Evolutionary conservation across 2,888 invertebrate species (phyloP), one percentile per base, ranked within the genome.

Genomic region (Philonicus albiceps): DNA sequence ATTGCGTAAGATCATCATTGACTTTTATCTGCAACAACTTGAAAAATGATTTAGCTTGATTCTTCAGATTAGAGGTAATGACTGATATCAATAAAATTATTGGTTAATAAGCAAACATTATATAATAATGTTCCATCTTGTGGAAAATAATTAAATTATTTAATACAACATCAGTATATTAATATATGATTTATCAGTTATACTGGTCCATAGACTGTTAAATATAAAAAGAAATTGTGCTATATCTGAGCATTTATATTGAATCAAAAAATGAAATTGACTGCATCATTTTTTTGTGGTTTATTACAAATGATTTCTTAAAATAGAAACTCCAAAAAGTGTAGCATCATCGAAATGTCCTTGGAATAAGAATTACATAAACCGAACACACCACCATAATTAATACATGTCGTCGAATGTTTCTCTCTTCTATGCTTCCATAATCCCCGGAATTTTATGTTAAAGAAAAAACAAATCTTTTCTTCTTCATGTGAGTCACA

Each of bases 401-500:
- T 64, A 22, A 64, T 64, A 22, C 27, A 27, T 64, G 64, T 22
- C 64, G 64, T 7, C 22, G 22, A 64, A 64, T 64, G 11, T 16
- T 7, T 8, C 7, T 78, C 49, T 49, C 27, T 78, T 30, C 78
- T 64, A 1, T 27, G 27, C 55, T 7, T 8, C 64, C 27, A 64
- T 64, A 64, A 64, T 64, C 64, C 64, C 27, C 11, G 31, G 13
- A 16, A 80, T 49, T n/a, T 49, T 11, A 27, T 80, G 80, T 80
- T 53, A 80, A 80, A 80, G 80, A 80, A 80, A 80, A 80, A 43
- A 53, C 40, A 80, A 49, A 30, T 80, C 30, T 53, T 80, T 49
- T 49, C 49, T 80, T 80, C 16, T 78, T 53, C 27, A 53, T 49
- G 13, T 31, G 74, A 74, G 49, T n/a, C 49, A 27, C 76, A 76